Percentiles rank a stretch among this genome's conserved stretches.
phyloP scores from a whole-genome alignment of 2,888 invertebrate genomes.

The Cataglyphis albicans region DNA sequence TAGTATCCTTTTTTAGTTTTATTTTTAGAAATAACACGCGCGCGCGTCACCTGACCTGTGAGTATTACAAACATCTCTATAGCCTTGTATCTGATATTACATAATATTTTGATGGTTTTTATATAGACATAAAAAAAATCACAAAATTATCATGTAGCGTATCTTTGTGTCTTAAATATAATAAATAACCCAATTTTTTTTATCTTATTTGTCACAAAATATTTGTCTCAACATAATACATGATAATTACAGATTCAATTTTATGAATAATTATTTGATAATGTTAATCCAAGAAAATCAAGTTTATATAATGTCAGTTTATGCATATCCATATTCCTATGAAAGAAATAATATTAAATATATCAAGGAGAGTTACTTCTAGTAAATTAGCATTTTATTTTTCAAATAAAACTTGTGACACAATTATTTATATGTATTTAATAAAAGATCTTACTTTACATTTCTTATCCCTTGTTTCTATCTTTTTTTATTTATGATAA shows the following conservation, averaged over 20 bases:
- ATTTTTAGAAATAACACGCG: slow-evolving; percentile 52
- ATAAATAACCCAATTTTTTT: neutral
- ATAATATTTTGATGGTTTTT: slow-evolving; percentile 26
- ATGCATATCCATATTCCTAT: neutral
- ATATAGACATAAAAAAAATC: neutral
- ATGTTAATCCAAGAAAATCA: slow-evolving; percentile 1
- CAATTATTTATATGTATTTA: neutral
- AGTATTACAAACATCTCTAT: slow-evolving; percentile 6
- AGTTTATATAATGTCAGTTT: neutral
- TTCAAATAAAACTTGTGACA: neutral
- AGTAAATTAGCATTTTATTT: neutral
- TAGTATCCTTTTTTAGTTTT: slow-evolving; percentile 8
- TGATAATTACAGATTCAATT: neutral
- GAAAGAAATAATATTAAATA: neutral
- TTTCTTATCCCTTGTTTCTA: neutral
- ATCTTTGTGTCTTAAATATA: neutral
- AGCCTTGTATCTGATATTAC: slow-evolving; percentile 37
- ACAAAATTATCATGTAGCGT: neutral
- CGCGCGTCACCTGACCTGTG: slow-evolving; percentile 47
- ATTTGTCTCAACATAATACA: neutral
- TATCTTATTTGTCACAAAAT: neutral
- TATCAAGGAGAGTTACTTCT: neutral
- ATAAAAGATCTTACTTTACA: neutral
- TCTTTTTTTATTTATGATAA: neutral
- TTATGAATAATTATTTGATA: slow-evolving; percentile 3